Evolutionary conservation across 2,888 invertebrate species (phyloP).

Genomic region (Microctonus hyperodae): DNA sequence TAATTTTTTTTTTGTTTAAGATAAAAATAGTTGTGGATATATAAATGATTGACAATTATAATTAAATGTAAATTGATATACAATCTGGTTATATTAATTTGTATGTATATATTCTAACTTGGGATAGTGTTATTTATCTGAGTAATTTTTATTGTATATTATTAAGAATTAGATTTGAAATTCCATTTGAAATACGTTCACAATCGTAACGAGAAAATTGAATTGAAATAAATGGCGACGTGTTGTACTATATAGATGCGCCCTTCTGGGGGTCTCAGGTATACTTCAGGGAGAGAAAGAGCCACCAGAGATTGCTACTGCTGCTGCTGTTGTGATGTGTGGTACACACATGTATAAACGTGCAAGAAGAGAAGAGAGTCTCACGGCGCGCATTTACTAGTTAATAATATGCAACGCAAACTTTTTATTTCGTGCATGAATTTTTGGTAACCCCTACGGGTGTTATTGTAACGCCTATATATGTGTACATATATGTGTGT

Average conservation of each 20-base stretch:
- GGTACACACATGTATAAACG: not conserved
- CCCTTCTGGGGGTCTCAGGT: not conserved
- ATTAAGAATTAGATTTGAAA: not conserved
- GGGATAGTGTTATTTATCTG: not conserved
- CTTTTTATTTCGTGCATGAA: slow-evolving; percentile 58
- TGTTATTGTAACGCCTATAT: slow-evolving; percentile 52
- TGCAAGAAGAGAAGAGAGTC: slow-evolving; percentile 27
- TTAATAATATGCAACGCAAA: slow-evolving; percentile 59
- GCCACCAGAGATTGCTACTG: not conserved
- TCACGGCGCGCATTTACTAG: slow-evolving; percentile 43
- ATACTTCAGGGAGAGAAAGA: not conserved
- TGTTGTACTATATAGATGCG: not conserved
- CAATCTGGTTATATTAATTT: not conserved
- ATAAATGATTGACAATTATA: too few species aligned
- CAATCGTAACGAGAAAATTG: not conserved
- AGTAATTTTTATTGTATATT: not conserved
- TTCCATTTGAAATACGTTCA: slow-evolving; percentile 2
- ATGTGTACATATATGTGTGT: not conserved
- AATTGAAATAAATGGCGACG: not conserved
- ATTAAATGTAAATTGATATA: not conserved
- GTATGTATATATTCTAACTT: slow-evolving; percentile 6
- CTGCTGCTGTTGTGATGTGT: slow-evolving; percentile 2
- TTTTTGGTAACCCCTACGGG: slow-evolving; percentile 54
- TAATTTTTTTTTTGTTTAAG: too few species aligned
- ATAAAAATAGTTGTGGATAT: too few species aligned